These are phyloP conservation scores for Drosophila malerkotliana DNA, from an alignment of 1,140 invertebrate species.

Conservation along the genomic window DNA sequence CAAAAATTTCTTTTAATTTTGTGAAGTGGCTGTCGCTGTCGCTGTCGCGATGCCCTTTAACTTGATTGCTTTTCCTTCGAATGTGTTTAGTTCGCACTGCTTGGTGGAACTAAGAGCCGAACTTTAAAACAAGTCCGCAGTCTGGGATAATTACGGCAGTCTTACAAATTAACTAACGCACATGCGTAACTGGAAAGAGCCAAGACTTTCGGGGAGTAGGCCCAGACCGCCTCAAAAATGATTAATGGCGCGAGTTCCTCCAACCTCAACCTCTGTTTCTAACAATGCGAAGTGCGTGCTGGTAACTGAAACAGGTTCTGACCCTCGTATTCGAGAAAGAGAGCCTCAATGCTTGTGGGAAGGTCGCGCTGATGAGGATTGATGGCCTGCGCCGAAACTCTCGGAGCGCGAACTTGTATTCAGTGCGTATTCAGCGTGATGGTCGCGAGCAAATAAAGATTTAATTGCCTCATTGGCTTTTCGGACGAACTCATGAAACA, in stretches of 20 bases:
- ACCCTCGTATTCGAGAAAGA: conserved; percentile 41
- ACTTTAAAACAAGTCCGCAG: conserved; percentile 22
- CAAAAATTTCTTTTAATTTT: background rate
- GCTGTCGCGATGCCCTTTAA: too few species aligned
- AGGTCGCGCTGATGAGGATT: conserved; percentile 36
- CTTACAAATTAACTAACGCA: conserved; percentile 80
- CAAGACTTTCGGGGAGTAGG: conserved; percentile 11
- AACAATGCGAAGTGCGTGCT: conserved; percentile 26
- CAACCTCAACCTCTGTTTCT: conserved; percentile 14
- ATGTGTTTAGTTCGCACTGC: too few species aligned
- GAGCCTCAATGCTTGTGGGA: conserved; percentile 8
- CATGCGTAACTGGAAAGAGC: conserved; percentile 62
- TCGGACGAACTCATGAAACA: conserved; percentile 33
- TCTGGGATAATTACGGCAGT: conserved; percentile 66
- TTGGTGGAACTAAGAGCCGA: conserved; percentile 15
- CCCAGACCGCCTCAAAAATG: conserved; percentile 30
- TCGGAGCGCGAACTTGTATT: background rate
- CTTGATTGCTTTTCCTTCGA: background rate
- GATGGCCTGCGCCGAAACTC: conserved; percentile 4
- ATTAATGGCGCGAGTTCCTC: conserved; percentile 61
- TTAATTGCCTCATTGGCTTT: conserved; percentile 41
- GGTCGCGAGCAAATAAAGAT: conserved; percentile 16
- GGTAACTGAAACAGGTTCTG: conserved; percentile 49
- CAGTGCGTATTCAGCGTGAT: background rate
- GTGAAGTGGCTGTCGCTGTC: too few species aligned